A percentile compares a stretch with the other conserved stretches of the same genome.
These are phyloP conservation scores for Heliconius sara DNA, from an alignment of 2,888 invertebrate genomes.

Conservation along the genomic window DNA sequence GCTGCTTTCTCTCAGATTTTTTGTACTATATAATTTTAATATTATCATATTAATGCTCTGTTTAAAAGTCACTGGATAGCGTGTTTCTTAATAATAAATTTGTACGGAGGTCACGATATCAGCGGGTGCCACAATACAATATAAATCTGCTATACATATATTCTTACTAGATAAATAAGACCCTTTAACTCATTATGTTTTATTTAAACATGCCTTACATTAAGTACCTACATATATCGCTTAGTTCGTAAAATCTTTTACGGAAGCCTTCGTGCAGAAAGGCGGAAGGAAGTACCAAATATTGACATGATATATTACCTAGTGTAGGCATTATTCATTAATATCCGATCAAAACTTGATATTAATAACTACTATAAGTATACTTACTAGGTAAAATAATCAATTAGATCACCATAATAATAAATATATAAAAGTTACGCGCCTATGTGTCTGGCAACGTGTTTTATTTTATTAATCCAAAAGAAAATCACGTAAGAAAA, in stretches of 20 bases:
- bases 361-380: neutral
- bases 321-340: conserved; percentile 26
- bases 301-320: conserved; percentile 30
- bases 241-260: conserved; percentile 34
- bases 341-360: conserved; percentile 25
- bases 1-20: too few relatives aligned
- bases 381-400: neutral
- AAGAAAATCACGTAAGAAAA: neutral
- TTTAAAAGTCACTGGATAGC: too few relatives aligned
- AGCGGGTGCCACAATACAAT: too few relatives aligned
- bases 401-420: neutral
- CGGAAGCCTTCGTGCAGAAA: conserved; percentile 33
- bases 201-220: conserved; percentile 2
- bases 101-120: too few relatives aligned
- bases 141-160: neutral
- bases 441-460: neutral
- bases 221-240: neutral
- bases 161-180: neutral
- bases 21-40: too few relatives aligned
- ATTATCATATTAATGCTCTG: too few relatives aligned
- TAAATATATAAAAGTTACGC: neutral
- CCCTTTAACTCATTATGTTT: neutral
- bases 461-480: neutral
- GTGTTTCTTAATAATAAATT: too few relatives aligned
- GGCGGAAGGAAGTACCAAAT: conserved; percentile 35